Conservation (phyloP, 2,888 invertebrate genomes). For the Conus canariensis region DNA sequence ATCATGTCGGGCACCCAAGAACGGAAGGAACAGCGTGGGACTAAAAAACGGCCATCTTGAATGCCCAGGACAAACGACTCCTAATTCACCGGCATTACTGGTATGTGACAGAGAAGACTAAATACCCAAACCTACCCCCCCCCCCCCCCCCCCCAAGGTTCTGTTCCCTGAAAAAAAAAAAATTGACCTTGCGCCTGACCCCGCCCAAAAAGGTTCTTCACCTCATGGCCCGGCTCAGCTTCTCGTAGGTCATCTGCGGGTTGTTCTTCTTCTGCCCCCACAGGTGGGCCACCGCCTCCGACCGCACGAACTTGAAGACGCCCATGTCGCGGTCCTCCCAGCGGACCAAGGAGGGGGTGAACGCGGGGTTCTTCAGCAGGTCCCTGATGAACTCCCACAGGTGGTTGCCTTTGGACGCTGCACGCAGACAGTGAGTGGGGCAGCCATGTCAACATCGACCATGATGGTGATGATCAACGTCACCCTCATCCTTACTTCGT, state of each 20-base stretch:
- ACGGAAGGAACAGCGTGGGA: too few relatives aligned
- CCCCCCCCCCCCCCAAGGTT: not conserved
- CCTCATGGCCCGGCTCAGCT: constrained; percentile 94
- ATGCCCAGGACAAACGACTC: not conserved
- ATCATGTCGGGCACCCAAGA: too few relatives aligned
- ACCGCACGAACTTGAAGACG: constrained; percentile 92
- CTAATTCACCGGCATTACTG: not conserved
- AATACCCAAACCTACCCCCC: not conserved
- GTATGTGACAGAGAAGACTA: not conserved
- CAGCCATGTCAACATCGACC: not conserved
- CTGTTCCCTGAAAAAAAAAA: constrained; percentile 43
- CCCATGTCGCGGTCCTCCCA: constrained; percentile 90
- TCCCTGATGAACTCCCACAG: constrained; percentile 93
- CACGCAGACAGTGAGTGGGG: not conserved
- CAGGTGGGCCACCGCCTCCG: constrained; percentile 90
- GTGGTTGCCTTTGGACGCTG: constrained; percentile 67
- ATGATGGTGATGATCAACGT: too few relatives aligned
- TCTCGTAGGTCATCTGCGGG: constrained; percentile 94
- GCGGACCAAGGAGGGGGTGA: constrained; percentile 90
- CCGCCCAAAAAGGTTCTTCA: constrained; percentile 62
- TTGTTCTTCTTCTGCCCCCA: constrained; percentile 94
- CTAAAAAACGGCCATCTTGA: not conserved
- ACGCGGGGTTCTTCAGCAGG: constrained; percentile 87
- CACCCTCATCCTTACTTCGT: too few relatives aligned
- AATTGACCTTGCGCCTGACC: not conserved